phyloP scores from a whole-genome alignment of 2,797 vertebrate species.

The Mycteria americana region DNA sequence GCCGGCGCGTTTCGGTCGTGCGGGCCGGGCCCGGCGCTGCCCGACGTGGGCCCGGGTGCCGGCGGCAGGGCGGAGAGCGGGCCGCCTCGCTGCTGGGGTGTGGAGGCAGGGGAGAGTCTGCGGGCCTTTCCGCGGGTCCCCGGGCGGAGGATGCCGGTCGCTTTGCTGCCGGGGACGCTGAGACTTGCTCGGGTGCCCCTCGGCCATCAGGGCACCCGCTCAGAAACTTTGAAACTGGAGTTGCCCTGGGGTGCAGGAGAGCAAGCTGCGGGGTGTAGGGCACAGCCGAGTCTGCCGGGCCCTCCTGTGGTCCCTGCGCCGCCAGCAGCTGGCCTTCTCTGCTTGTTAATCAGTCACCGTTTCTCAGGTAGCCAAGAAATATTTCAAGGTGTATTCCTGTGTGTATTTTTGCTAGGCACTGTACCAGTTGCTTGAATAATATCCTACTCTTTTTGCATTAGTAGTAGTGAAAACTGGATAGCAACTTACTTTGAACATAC shows the following conservation, averaged over 20 bases:
- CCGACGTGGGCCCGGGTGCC: background rate
- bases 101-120: background rate
- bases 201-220: background rate
- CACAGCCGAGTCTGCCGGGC: background rate
- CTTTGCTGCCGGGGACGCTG: background rate
- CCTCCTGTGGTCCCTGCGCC: background rate
- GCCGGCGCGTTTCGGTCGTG: too few relatives aligned
- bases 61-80: background rate
- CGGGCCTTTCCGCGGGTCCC: background rate
- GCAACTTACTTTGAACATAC: background rate
- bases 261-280: too few relatives aligned
- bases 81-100: too few relatives aligned
- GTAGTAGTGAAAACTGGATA: rapidly evolving
- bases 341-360: rapidly evolving
- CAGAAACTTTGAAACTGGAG: background rate
- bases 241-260: background rate
- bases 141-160: background rate
- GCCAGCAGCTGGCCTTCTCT: background rate
- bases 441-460: rapidly evolving
- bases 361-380: rapidly evolving
- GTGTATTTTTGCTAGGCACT: rapidly evolving
- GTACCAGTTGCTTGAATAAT: rapidly evolving
- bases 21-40: background rate
- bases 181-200: background rate
- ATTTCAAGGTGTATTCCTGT: rapidly evolving